Evolutionary conservation across 2,113 vertebrate species (phyloP).

Genomic region (Crocuta crocuta): DNA sequence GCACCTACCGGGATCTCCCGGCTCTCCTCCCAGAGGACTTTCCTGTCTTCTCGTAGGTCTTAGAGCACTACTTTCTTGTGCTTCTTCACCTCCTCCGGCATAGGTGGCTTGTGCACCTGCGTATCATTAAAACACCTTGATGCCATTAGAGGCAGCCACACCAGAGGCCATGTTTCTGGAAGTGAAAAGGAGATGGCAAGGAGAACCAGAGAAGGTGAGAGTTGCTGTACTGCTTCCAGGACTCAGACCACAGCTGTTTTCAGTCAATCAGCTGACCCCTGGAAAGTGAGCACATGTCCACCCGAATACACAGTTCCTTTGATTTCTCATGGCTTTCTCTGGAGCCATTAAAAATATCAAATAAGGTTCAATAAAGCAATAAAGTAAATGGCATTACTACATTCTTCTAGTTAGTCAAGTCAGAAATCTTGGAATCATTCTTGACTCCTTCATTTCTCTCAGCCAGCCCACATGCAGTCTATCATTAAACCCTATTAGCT

Average conservation of each 20-base stretch:
- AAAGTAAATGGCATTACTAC: not conserved
- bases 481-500: not conserved
- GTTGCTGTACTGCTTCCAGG: too few species aligned
- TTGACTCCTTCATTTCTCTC: not conserved
- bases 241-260: not conserved
- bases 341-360: not conserved
- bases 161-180: constrained; percentile 85
- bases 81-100: constrained; percentile 88
- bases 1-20: constrained; percentile 89
- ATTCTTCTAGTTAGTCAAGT: not conserved
- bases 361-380: not conserved
- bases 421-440: not conserved
- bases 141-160: constrained; percentile 89
- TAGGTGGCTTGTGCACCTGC: constrained; percentile 89
- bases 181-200: not conserved
- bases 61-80: constrained; percentile 91
- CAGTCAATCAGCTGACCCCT: not conserved
- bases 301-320: not conserved
- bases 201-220: not conserved
- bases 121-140: constrained; percentile 89
- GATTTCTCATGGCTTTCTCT: not conserved
- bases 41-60: constrained; percentile 88
- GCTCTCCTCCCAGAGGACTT: constrained; percentile 86
- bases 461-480: not conserved
- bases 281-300: not conserved